Conservation (phyloP, 2,888 invertebrate species). For the Lasius platythorax region DNA sequence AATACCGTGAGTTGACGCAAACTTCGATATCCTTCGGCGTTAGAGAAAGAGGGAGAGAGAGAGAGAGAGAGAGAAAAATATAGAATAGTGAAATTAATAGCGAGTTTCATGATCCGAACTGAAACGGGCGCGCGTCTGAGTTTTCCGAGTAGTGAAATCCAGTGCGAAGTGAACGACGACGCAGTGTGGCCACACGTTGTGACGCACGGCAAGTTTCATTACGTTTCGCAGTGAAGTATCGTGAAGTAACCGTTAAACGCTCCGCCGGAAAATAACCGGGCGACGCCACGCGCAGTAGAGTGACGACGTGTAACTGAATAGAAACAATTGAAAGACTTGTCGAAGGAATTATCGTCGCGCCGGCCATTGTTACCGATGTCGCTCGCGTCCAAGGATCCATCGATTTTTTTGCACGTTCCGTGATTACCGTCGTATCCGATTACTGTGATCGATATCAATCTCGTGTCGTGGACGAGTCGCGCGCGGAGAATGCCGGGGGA, state of each 20-base stretch:
- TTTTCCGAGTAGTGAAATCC: background rate
- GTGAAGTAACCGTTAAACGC: background rate
- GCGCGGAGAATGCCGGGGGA: background rate
- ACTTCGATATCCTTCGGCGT: background rate
- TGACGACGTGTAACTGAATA: background rate
- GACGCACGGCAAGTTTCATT: background rate
- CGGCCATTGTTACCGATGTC: no score
- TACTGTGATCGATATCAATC: conserved; percentile 1
- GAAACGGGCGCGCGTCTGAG: background rate
- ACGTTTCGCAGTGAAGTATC: background rate
- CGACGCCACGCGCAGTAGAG: background rate
- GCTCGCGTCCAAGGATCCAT: background rate
- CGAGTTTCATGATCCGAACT: background rate
- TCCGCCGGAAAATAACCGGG: background rate
- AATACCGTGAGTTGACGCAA: no score
- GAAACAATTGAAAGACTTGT: background rate
- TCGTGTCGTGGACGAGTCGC: background rate
- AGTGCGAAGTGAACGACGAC: background rate
- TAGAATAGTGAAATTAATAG: no score
- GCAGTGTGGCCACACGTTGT: background rate
- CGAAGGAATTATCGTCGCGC: background rate
- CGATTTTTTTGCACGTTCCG: background rate
- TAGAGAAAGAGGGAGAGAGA: no score
- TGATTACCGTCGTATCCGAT: background rate
- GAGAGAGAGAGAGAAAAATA: no score